phyloP scores from a whole-genome alignment of 1,140 invertebrate genomes.

The Saccostrea cuccullata region DNA sequence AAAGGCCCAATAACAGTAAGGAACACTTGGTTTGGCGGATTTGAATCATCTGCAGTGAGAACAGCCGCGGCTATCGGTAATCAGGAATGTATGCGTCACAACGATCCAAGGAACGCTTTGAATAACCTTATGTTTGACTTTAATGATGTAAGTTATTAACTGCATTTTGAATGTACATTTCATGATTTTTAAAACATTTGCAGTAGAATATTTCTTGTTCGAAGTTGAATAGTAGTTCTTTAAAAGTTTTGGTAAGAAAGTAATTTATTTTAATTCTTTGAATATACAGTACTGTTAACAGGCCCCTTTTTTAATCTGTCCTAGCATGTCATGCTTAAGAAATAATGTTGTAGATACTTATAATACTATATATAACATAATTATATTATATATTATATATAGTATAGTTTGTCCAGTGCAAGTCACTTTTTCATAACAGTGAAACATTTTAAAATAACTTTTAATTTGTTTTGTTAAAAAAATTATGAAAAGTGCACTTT shows the following conservation, averaged over 20 bases:
- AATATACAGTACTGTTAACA: background rate
- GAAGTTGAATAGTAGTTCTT: background rate
- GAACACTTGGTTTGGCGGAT: constrained; percentile 18
- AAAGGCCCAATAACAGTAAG: background rate
- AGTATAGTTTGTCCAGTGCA: too few relatives aligned
- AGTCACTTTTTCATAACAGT: too few relatives aligned
- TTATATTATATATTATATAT: too few relatives aligned
- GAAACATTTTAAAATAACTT: too few relatives aligned
- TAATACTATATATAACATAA: too few relatives aligned
- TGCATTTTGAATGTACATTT: too few relatives aligned
- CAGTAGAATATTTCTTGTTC: too few relatives aligned
- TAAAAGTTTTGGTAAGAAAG: background rate
- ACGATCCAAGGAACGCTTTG: background rate
- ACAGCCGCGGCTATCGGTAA: background rate
- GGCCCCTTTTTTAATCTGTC: background rate
- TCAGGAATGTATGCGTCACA: background rate
- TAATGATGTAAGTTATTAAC: background rate
- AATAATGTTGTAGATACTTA: too few relatives aligned
- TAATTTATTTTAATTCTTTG: background rate
- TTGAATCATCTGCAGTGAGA: background rate
- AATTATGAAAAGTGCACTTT: too few relatives aligned
- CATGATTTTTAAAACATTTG: too few relatives aligned
- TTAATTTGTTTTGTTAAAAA: too few relatives aligned
- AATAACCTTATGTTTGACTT: constrained; percentile 1
- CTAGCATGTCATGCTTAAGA: too few relatives aligned